phyloP scores from a whole-genome alignment of 2,797 vertebrate genomes.

The Spheniscus humboldti region DNA sequence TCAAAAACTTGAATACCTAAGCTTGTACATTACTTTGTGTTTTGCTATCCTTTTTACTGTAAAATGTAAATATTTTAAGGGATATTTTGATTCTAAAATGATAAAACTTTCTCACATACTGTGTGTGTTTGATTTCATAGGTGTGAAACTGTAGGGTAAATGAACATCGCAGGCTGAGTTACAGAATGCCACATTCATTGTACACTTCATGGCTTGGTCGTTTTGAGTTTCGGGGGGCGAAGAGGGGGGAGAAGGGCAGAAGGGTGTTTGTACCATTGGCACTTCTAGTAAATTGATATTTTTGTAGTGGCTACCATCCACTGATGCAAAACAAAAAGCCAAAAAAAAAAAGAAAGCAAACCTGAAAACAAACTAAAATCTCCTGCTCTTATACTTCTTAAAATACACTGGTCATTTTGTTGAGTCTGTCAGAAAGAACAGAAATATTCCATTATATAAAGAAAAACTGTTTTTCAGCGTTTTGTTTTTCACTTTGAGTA shows the following conservation, averaged over 20 bases:
- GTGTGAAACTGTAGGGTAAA: constrained; percentile 46
- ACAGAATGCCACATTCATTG: neutral
- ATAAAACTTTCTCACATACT: constrained; percentile 82
- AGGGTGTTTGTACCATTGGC: neutral
- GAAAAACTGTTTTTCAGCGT: neutral
- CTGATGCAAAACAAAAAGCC: neutral
- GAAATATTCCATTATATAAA: neutral
- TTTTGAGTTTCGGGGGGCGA: neutral
- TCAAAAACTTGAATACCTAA: constrained; percentile 82
- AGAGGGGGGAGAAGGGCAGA: neutral
- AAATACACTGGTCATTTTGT: neutral
- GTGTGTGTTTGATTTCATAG: constrained; percentile 78
- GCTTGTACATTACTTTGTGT: constrained; percentile 85
- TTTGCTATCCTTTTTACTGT: constrained; percentile 87
- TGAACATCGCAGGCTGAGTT: constrained; percentile 14
- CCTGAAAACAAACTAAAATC: neutral
- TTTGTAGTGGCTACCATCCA: neutral
- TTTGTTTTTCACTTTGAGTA: neutral
- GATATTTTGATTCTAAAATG: constrained; percentile 85
- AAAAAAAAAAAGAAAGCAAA: neutral
- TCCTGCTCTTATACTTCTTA: neutral
- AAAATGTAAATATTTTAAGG: constrained; percentile 89
- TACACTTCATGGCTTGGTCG: neutral
- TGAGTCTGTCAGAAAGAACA: neutral
- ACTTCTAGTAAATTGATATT: neutral